Conservation (phyloP, 2,797 vertebrate species). For the Xyrichtys novacula region DNA sequence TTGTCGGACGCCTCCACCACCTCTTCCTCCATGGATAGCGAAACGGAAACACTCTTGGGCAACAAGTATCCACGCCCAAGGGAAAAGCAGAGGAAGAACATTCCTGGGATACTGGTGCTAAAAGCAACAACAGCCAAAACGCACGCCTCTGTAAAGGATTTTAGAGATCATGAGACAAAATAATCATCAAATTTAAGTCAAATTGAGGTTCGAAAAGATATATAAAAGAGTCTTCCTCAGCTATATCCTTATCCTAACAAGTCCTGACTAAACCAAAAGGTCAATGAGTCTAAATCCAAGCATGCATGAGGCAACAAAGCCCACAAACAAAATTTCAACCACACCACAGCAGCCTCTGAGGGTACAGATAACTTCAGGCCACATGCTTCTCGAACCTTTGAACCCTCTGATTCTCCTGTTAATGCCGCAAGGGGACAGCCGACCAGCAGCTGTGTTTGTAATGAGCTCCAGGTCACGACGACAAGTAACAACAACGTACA, state of each 20-base stretch:
- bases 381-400: constrained; percentile 39
- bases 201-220: not conserved
- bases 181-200: not conserved
- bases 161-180: not conserved
- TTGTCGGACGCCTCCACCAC: not conserved
- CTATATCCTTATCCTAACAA: constrained; percentile 13
- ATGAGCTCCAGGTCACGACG: constrained; percentile 18
- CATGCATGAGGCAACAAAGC: not conserved
- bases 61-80: constrained; percentile 32
- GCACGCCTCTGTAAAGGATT: not conserved
- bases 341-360: constrained; percentile 7
- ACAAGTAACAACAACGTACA: constrained; percentile 9
- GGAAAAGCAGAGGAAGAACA: constrained; percentile 68
- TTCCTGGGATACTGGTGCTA: constrained; percentile 45
- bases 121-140: constrained; percentile 34
- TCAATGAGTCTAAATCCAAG: constrained; percentile 25
- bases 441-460: constrained; percentile 52
- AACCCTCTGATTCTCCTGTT: constrained; percentile 9
- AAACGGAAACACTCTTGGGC: constrained; percentile 32
- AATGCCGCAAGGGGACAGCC: constrained; percentile 17
- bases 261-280: not conserved
- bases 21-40: constrained; percentile 18
- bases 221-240: not conserved
- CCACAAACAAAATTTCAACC: constrained; percentile 21
- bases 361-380: constrained; percentile 13